Conservation (phyloP, 2,797 vertebrate species). For the Alfaro cultratus region DNA sequence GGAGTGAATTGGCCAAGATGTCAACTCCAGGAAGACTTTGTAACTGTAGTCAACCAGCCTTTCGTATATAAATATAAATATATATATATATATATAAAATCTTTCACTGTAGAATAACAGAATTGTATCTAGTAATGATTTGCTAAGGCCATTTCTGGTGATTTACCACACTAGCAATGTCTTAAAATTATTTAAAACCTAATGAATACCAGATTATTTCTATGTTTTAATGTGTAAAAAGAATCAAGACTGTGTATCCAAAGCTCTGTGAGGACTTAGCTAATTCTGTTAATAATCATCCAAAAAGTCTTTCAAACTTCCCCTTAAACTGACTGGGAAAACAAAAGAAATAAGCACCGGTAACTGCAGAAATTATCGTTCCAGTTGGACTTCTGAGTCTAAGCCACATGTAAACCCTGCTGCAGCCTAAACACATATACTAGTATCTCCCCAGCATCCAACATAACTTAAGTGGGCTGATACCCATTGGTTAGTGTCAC, state of each 20-base stretch:
- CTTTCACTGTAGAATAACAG: no score
- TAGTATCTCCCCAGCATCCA: slow-evolving; percentile 29
- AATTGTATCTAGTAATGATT: background rate
- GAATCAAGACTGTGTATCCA: slow-evolving; percentile 2
- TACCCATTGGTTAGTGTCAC: slow-evolving; percentile 69
- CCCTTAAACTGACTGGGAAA: background rate
- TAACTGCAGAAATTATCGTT: slow-evolving; percentile 20
- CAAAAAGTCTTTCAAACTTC: slow-evolving; percentile 10
- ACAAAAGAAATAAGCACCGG: background rate
- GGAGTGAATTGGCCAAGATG: background rate
- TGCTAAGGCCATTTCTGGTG: background rate
- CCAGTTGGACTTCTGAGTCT: slow-evolving; percentile 19
- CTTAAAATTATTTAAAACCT: background rate
- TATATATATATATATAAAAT: no score
- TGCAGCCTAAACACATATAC: slow-evolving; percentile 45
- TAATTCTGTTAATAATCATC: slow-evolving; percentile 4
- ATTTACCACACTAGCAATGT: background rate
- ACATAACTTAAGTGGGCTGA: slow-evolving; percentile 58
- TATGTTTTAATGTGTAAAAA: slow-evolving; percentile 1
- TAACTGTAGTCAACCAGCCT: background rate
- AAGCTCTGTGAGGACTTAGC: background rate
- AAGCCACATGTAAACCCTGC: slow-evolving; percentile 49
- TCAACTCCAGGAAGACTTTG: background rate
- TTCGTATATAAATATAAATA: no score
- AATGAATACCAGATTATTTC: background rate